Percentiles rank a stretch among this genome's conserved stretches.
Conservation (phyloP, 2,888 invertebrate genomes). For the Noctua fimbriata region DNA sequence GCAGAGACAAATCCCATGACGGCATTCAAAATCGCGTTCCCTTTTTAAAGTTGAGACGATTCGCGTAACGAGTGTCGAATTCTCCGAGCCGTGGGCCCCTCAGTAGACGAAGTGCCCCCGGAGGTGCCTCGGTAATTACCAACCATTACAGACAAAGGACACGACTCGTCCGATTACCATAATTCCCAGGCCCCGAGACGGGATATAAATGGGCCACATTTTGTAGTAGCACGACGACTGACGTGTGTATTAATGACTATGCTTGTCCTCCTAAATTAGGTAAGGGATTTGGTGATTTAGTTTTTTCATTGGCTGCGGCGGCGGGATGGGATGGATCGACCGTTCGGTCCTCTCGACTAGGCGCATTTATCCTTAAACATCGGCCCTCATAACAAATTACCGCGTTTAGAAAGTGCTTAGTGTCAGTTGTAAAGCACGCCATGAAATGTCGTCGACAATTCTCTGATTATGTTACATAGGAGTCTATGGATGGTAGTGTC, state of each 20-base stretch:
- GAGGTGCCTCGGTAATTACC: conserved; percentile 89
- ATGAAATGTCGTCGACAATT: conserved; percentile 18
- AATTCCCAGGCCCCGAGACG: conserved; percentile 88
- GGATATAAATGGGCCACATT: conserved; percentile 89
- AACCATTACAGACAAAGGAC: conserved; percentile 90
- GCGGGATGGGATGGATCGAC: conserved; percentile 72
- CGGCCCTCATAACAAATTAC: conserved; percentile 70
- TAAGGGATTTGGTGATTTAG: conserved; percentile 88
- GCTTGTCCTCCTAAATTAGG: conserved; percentile 90
- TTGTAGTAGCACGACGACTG: conserved; percentile 89
- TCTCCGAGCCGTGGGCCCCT: conserved; percentile 84
- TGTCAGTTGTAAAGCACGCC: conserved; percentile 38
- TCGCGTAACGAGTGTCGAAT: conserved; percentile 90
- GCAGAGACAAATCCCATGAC: conserved; percentile 83
- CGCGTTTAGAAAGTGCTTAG: conserved; percentile 58
- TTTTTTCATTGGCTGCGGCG: conserved; percentile 84
- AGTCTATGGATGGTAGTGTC: conserved; percentile 9
- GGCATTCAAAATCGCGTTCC: conserved; percentile 88
- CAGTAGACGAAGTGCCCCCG: conserved; percentile 85
- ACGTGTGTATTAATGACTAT: conserved; percentile 90
- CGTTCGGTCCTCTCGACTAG: conserved; percentile 54
- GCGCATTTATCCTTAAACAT: conserved; percentile 70
- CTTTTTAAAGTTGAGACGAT: conserved; percentile 90
- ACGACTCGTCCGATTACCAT: conserved; percentile 90
- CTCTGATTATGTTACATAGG: conserved; percentile 48